Evolutionary conservation across 2,888 invertebrate species (phyloP), one percentile per base, ranked within the genome.

Genomic region (Eupithecia tripunctaria): DNA sequence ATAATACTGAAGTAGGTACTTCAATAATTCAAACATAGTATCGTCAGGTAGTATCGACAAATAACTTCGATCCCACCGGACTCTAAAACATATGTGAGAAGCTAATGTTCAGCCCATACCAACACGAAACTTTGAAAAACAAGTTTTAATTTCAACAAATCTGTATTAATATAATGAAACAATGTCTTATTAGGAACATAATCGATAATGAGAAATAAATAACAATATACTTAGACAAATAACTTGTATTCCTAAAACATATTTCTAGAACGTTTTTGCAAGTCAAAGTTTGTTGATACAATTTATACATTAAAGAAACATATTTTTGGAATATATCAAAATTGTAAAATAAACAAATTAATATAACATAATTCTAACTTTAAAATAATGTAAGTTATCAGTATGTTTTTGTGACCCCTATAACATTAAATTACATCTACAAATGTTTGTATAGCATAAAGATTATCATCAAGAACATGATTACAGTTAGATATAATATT

Each of bases 341-440:
- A 64, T 51, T 32, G 59, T 51, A 64, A 38, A 75, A 67, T 56
- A 72, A 70, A 69, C 41, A 43, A 73, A 67, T 63, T 41, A 51
- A 29, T 64, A 68, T 69, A 73, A 76, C 76, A 56, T 68, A 75
- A 77, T 68, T 68, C 62, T 68, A 76, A 70, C 67, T 66, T 67
- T 75, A 43, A 77, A 76, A 76, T 76, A 59, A 76, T 68, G 68
- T 63, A 56, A 56, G 4, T 27, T 72, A 73, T 65, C 65, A 75
- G 68, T 75, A 76, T 78, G 80, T 78, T 78, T 80, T 78, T 79
- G 80, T 78, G 80, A 81, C 79, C 81, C 80, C 81, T 78, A 78
- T 74, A 76, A 80, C 76, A 75, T 79, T 75, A 75, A 73, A 75
- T 74, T 78, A 77, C 75, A 75, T 60, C 75, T 76, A 78, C 69